A percentile compares a stretch with the other conserved stretches of the same genome.
These are phyloP conservation scores for Drosophila cracens DNA, from an alignment of 2,888 invertebrate species.

Conservation along the genomic window DNA sequence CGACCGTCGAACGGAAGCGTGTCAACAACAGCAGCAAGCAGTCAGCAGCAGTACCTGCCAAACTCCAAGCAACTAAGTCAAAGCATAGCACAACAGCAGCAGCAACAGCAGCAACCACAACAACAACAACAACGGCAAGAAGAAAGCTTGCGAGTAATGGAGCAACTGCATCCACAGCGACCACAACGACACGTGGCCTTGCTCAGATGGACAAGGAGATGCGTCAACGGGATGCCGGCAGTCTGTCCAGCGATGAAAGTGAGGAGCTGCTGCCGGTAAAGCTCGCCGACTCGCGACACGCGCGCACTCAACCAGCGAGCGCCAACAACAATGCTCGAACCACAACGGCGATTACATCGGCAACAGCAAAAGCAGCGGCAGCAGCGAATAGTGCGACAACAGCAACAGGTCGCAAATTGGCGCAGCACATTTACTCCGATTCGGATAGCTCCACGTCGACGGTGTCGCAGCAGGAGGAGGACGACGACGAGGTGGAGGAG, in stretches of 20 bases:
- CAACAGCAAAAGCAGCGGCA: conserved; percentile 13
- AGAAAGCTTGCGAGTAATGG: conserved; percentile 48
- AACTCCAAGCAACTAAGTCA: conserved; percentile 74
- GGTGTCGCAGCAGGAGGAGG: conserved; percentile 33
- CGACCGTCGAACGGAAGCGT: conserved; percentile 36
- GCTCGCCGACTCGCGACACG: conserved; percentile 36
- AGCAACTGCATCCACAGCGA: conserved; percentile 21
- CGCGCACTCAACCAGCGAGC: conserved; percentile 6
- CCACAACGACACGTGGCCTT: conserved; percentile 85
- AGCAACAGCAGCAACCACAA: conserved; percentile 27
- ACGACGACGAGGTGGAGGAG: conserved; percentile 74
- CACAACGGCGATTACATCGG: not conserved
- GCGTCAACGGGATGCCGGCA: conserved; percentile 86
- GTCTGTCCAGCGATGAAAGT: conserved; percentile 93
- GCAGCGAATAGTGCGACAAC: conserved; percentile 4
- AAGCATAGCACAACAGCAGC: conserved; percentile 51
- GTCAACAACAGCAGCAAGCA: conserved; percentile 57
- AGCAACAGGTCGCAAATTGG: conserved; percentile 84
- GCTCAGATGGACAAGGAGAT: conserved; percentile 90
- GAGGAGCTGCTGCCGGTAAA: conserved; percentile 90
- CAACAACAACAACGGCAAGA: conserved; percentile 29
- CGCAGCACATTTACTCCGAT: conserved; percentile 94
- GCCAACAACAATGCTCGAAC: conserved; percentile 9
- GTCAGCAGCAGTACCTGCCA: conserved; percentile 67
- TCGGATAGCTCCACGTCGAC: conserved; percentile 86